phyloP scores from a whole-genome alignment of 2,113 vertebrate genomes.

The Gadus macrocephalus region DNA sequence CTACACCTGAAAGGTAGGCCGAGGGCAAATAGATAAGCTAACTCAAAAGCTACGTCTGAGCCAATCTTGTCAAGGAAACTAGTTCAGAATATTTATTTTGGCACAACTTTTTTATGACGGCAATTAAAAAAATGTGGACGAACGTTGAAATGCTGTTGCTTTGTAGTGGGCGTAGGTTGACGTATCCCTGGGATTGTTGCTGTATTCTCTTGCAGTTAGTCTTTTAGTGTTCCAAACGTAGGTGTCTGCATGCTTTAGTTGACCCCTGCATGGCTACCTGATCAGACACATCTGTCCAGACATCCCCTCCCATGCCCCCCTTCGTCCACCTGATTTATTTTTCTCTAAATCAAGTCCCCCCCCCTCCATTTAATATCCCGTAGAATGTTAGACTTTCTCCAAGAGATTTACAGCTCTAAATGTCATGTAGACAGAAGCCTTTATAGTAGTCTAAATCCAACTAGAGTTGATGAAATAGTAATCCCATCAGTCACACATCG shows the following conservation, averaged over 20 bases:
- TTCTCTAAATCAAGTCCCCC: conserved; percentile 27
- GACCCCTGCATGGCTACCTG: conserved; percentile 55
- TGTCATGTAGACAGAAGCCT: neutral
- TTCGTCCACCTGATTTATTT: conserved; percentile 12
- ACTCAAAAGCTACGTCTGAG: conserved; percentile 14
- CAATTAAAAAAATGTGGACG: neutral
- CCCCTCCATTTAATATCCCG: neutral
- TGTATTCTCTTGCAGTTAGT: conserved; percentile 33
- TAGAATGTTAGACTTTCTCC: neutral
- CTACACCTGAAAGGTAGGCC: neutral
- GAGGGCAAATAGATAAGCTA: conserved; percentile 17
- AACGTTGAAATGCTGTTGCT: conserved; percentile 62
- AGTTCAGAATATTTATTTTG: neutral
- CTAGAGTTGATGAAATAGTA: conserved; percentile 8
- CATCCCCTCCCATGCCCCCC: conserved; percentile 25
- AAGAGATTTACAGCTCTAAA: no score
- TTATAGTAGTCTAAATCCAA: conserved; percentile 19
- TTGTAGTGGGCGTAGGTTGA: conserved; percentile 37
- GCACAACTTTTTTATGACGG: neutral
- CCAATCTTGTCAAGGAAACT: conserved; percentile 24
- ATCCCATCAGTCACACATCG: conserved; percentile 1
- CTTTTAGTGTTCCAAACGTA: conserved; percentile 34
- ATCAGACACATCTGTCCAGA: conserved; percentile 20
- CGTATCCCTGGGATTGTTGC: conserved; percentile 45
- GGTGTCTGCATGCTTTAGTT: conserved; percentile 61